Percentiles rank a stretch among this genome's conserved stretches.
phyloP scores from a whole-genome alignment of 2,797 vertebrate species.

The Oceanodroma leucorhoa region DNA sequence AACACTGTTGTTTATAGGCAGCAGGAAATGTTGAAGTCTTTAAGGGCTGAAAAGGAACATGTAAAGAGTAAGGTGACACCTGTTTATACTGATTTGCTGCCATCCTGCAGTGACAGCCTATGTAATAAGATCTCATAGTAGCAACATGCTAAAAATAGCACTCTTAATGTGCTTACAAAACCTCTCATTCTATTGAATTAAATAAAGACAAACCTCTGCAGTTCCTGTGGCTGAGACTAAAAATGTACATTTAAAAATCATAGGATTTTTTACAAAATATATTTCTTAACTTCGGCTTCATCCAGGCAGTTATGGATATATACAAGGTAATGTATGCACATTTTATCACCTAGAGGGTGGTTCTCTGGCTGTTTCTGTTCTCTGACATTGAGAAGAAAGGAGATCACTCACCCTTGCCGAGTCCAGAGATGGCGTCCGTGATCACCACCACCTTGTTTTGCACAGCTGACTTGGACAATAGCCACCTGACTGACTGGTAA shows the following conservation, averaged over 20 bases:
- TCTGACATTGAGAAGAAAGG: not conserved
- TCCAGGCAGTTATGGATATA: not conserved
- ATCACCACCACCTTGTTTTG: slow-evolving; percentile 96
- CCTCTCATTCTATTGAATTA: not conserved
- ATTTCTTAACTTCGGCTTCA: not conserved
- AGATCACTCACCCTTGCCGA: slow-evolving; percentile 86
- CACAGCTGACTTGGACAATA: slow-evolving; percentile 89
- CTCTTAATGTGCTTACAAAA: not conserved
- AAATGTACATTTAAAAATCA: not conserved
- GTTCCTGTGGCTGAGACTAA: not conserved
- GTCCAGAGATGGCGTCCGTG: slow-evolving; percentile 89
- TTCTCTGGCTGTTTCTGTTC: not conserved
- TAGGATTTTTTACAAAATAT: not conserved
- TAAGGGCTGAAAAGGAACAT: not conserved
- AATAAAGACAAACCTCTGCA: not conserved
- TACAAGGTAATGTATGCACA: not conserved
- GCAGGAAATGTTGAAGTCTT: not conserved
- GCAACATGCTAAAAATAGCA: slow-evolving; percentile 36
- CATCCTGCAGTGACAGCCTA: not conserved
- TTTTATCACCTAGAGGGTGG: not conserved
- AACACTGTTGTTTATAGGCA: not conserved
- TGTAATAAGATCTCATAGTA: slow-evolving; percentile 21
- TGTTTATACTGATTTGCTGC: not conserved
- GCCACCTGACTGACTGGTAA: slow-evolving; percentile 85
- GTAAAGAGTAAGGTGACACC: not conserved